These are phyloP conservation scores for Picathartes gymnocephalus DNA, from an alignment of 2,113 vertebrate species.

Conservation along the genomic window DNA sequence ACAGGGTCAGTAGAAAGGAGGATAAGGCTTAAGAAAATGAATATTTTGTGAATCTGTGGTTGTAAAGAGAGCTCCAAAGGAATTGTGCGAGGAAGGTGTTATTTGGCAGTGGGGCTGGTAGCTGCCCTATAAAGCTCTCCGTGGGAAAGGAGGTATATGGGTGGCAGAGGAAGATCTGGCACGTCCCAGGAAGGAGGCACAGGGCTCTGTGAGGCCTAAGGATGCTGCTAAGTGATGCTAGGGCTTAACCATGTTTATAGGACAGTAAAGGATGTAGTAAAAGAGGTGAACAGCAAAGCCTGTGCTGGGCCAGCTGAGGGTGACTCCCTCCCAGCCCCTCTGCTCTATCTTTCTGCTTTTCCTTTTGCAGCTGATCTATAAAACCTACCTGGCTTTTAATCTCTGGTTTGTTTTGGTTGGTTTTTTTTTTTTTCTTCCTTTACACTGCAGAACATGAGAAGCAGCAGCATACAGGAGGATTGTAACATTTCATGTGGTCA, in stretches of 20 bases:
- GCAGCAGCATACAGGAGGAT: background rate
- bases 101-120: background rate
- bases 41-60: background rate
- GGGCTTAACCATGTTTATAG: background rate
- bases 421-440: background rate
- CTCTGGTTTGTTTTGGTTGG: background rate
- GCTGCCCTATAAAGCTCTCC: background rate
- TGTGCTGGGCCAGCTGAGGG: background rate
- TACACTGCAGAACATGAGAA: background rate
- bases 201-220: background rate
- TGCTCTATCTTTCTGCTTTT: background rate
- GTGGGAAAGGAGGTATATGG: background rate
- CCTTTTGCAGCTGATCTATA: conserved; percentile 15
- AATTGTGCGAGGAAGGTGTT: background rate
- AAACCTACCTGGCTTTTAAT: background rate
- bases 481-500: conserved; percentile 1
- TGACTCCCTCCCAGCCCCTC: background rate
- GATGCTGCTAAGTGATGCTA: background rate
- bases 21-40: background rate
- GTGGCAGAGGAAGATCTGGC: background rate
- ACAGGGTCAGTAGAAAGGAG: background rate
- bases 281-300: background rate
- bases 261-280: background rate
- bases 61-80: background rate
- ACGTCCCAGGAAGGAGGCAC: background rate